Evolutionary conservation across 2,797 vertebrate species (phyloP), one percentile per base, ranked within the genome.

Genomic region (Dallia pectoralis): DNA sequence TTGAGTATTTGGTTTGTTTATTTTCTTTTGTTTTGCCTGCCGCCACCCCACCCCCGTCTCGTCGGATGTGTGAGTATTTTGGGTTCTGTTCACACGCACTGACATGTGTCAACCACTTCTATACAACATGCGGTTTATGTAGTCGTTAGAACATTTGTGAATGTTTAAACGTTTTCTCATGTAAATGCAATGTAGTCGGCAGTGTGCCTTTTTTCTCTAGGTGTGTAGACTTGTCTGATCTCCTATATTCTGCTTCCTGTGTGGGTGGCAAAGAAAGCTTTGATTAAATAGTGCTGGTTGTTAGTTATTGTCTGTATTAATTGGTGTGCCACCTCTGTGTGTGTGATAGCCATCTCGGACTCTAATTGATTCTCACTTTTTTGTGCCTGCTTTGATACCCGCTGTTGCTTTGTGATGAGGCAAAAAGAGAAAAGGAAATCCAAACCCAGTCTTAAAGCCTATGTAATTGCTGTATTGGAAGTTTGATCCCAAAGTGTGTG

Each of bases 321-420:
- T 91, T 91, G 86, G 71, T 78, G 75, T 84, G 83, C 84, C 40
- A 40, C 86, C 89, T 89, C 88, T 91, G 91, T 85, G 85, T 92
- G 84, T 89, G 80, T 80, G 87, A 92, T 93, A 88, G 87, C 87
- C 84, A 88, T 92, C 91, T 87, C 68, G 56, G 81, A 49, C 84
- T 82, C 86, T 94, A 93, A 94, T 88, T 95, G 90, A 91, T 90
- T 93, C 90, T 88, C 87, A 87, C 81, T 82, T 84, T 80, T 90
- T 85, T 83, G 75, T 77, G 81, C 85, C 84, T 84, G 82, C 73
- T 89, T 91, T 89, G 85, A 90, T 91, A 90, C 85, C 85, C 87
- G 87, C 83, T 73, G 19, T 69, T 78, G 74, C 82, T 68, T 76
- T 79, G 72, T 83, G 77, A 84, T 78, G 75, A 81, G 75, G 78